Evolutionary conservation across 2,797 vertebrate genomes (phyloP).

Genomic region (Tympanoctomys barrerae): DNA sequence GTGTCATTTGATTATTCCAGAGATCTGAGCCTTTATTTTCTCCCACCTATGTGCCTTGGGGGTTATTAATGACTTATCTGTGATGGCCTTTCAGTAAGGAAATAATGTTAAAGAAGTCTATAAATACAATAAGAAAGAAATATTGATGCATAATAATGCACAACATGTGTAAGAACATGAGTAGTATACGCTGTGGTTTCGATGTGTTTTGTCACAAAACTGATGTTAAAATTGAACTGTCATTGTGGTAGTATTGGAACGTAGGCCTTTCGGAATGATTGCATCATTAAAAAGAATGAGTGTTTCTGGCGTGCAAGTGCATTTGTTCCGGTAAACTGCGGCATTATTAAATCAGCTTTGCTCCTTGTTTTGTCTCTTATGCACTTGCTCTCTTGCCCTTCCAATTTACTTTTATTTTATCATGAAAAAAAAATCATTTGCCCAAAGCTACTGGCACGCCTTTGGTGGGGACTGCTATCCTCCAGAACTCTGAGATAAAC

Average conservation of each 20-base stretch:
- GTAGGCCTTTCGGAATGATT: background rate
- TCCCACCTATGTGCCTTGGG: background rate
- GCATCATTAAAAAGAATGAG: background rate
- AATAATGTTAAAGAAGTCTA: background rate
- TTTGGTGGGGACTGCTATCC: too few relatives aligned
- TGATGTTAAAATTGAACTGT: background rate
- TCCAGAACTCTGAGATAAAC: background rate
- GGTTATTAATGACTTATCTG: background rate
- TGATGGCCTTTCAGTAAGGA: background rate
- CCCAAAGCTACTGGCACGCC: fast-evolving
- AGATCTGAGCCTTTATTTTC: background rate
- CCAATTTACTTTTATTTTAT: background rate
- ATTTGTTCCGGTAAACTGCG: background rate
- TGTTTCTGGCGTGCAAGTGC: background rate
- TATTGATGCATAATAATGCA: background rate
- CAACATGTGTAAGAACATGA: background rate
- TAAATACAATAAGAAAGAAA: background rate
- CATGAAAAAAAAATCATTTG: background rate
- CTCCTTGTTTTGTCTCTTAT: background rate
- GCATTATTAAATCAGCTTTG: background rate
- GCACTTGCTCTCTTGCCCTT: background rate
- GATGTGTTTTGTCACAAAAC: background rate
- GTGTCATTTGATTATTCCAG: background rate
- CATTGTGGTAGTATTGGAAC: background rate
- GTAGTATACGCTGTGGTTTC: background rate